A percentile compares a stretch with the other conserved stretches of the same genome.
phyloP scores from a whole-genome alignment of 2,113 vertebrate genomes.

The Hydrolagus affinis region DNA sequence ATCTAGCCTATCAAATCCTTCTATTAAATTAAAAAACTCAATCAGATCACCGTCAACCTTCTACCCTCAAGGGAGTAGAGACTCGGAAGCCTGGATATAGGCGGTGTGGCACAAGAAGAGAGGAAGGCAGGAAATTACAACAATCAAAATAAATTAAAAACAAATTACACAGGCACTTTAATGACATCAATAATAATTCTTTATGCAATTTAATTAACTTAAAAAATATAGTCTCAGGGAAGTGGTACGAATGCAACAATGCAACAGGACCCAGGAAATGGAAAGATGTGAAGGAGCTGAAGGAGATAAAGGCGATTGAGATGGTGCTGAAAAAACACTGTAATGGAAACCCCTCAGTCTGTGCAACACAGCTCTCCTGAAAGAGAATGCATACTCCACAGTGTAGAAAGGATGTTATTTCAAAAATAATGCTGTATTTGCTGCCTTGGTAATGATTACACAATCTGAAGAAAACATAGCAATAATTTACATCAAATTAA shows the following conservation, averaged over 20 bases:
- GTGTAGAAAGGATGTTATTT: not conserved
- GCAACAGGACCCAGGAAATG: slow-evolving; percentile 25
- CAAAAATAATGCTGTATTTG: not conserved
- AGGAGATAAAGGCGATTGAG: not conserved
- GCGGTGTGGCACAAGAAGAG: no score
- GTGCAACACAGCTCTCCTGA: not conserved
- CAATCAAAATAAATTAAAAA: no score
- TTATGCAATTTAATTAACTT: not conserved
- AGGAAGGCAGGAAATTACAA: no score
- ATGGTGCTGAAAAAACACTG: not conserved
- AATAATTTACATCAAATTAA: not conserved
- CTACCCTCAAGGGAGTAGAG: no score
- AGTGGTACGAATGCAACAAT: slow-evolving; percentile 6
- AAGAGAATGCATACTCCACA: not conserved
- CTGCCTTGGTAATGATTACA: not conserved
- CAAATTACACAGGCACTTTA: not conserved
- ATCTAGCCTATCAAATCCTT: no score
- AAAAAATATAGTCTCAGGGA: not conserved
- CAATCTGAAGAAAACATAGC: not conserved
- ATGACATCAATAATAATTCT: not conserved
- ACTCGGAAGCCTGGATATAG: no score
- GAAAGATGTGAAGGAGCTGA: not conserved
- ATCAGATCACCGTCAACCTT: no score
- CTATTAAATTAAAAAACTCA: no score
- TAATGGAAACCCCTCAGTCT: not conserved